These are phyloP conservation scores for Melanchra persicariae DNA, from an alignment of 2,888 invertebrate species.

Conservation along the genomic window DNA sequence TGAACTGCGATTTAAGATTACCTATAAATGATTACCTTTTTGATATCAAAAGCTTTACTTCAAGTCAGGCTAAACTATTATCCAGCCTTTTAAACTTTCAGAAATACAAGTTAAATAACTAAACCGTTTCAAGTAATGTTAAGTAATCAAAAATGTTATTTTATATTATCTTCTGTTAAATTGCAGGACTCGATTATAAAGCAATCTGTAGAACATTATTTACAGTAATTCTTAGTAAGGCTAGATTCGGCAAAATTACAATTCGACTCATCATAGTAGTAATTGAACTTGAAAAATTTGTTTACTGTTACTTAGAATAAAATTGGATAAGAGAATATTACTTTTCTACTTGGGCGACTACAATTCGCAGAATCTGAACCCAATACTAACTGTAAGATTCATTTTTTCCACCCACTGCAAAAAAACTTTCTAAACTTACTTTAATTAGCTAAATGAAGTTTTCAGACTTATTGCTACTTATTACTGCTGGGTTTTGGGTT, in stretches of 20 bases:
- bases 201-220: not conserved
- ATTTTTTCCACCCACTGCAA: no score
- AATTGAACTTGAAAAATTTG: not conserved
- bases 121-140: not conserved
- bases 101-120: not conserved
- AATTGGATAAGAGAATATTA: not conserved
- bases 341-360: not conserved
- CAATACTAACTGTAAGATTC: no score
- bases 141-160: not conserved
- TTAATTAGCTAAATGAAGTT: no score
- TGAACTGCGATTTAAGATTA: not conserved
- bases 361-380: no score
- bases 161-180: not conserved
- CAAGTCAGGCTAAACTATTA: slow-evolving; percentile 3
- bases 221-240: not conserved
- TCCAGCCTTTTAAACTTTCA: not conserved
- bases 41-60: slow-evolving; percentile 2
- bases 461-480: no score
- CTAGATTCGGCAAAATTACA: not conserved
- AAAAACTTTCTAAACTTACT: no score
- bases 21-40: not conserved
- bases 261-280: not conserved
- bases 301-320: not conserved
- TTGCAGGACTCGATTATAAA: not conserved
- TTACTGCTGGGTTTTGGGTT: no score